Evolutionary conservation across 2,797 vertebrate species (phyloP), one percentile per base, ranked within the genome.

Genomic region (Tarsius wallacei): DNA sequence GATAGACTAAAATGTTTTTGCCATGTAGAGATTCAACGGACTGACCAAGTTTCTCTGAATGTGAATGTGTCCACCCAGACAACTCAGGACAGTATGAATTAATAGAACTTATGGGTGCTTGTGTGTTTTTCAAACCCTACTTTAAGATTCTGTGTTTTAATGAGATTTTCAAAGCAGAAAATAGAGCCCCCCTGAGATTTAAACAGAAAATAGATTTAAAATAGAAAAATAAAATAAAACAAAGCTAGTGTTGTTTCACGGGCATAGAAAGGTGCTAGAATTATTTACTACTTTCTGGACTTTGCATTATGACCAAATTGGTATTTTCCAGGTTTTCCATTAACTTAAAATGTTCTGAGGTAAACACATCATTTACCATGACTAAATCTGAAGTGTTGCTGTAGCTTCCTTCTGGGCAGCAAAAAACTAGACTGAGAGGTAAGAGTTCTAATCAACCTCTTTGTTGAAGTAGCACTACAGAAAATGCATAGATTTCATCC

Each of bases 261-360:
- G 66, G 90, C 91, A 87, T 74, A 83, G 96, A 90, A 97, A 98
- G 93, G 96, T 97, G 97, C 82, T 84, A 97, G 97, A 95, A 96
- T 96, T 97, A 97, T 98, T 98, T 97, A 97, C 93, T 97, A 96
- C 97, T 96, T 96, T 97, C 95, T 91, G 84, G 81, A 85, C 93
- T 95, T 88, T 51, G 85, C 93, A 83, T 97, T 95, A 96, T 81
- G 84, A 96, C 81, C 68, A 96, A 97, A 97, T 87, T 88, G 94
- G 90, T 96, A 98, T 94, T 98, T 98, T 97, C 94, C 97, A 98
- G 96, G 87, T 93, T 98, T 97, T 98, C 96, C 93, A 97, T 97
- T 97, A 97, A 97, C 86, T 94, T 91, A 96, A 97, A 97, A 97
- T 93, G 70, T 95, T 95, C 95, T 80, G 97, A 97, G 87, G 93